phyloP scores from a whole-genome alignment of 2,797 vertebrate genomes.

The Crenichthys baileyi region DNA sequence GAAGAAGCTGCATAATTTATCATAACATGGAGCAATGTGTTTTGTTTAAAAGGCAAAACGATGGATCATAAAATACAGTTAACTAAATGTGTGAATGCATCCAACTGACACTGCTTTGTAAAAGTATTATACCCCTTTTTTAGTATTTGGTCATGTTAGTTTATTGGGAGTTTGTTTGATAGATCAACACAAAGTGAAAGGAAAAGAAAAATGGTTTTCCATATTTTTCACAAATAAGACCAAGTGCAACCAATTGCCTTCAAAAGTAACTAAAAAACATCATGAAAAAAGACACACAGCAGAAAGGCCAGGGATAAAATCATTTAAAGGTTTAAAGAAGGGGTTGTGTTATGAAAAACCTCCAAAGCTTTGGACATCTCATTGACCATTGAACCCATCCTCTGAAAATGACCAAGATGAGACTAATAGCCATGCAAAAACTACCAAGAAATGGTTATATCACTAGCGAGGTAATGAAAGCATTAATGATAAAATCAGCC shows the following conservation, averaged over 20 bases:
- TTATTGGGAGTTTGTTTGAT: neutral
- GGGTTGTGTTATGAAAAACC: no score
- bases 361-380: no score
- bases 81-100: neutral
- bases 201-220: neutral
- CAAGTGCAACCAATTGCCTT: no score
- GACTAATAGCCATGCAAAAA: no score
- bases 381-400: no score
- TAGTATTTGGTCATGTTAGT: neutral
- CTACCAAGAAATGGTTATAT: no score
- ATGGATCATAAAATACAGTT: constrained; percentile 18
- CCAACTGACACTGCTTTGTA: neutral
- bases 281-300: neutral
- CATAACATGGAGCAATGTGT: constrained; percentile 32
- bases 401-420: no score
- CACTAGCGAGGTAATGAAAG: neutral
- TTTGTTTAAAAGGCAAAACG: constrained; percentile 15
- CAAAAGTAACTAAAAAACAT: neutral
- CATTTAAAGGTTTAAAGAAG: no score
- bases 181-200: neutral
- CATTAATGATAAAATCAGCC: neutral
- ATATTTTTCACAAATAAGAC: no score
- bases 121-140: neutral
- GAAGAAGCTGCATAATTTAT: constrained; percentile 50
- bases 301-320: no score